Base-by-base conservation (phyloP, 1,140 invertebrate genomes). In the Drosophila neocordata region DNA sequence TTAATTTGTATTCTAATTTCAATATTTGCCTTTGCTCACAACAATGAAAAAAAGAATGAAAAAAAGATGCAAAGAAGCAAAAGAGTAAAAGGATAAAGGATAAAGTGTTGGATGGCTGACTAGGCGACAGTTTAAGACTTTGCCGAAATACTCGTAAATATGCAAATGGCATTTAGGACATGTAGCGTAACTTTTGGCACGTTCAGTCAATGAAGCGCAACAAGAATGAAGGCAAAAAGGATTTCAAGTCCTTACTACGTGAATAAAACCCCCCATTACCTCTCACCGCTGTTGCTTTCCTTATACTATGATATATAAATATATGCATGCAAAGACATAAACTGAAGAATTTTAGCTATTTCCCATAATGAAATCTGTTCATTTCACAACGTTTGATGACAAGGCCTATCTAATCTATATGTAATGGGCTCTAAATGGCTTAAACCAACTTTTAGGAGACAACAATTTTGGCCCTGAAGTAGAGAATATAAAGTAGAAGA, bases 1-100 rank as follows among this genome's bases (percentile, higher is more conserved):
- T 87, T 85, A 85, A 87, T 85, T 85, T 87, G 78, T 87, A 85
- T 85, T 82, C 82, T 81, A 87, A 85, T 85, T 85, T 87, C 83
- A 85, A 85, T 85, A 85, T 85, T 85, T 85, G 82, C 82, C 59
- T 63, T 65, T 20, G 82, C 70, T 48, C 18, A 75, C 74, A 85
- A 85, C 82, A 85, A 87, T 85, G 79, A 75, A 85, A 85, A 68
- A 60, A 72, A 69, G 67, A 66, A 76, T 69, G 6, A 31, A 13
- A 37, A 62, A 66, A 56, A 48, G 59, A 66, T 31, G 5, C 0
- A 31, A 63, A 76, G 77, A 64, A 69, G 27, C 65, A 57, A 13
- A 41, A 62, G 35, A 66, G 61, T 2, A 74, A 57, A 66, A 52
- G 48, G 59, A 66, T 41, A 62, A 76, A 69, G 63, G 71, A 58